phyloP scores from a whole-genome alignment of 2,797 vertebrate genomes.

The Tapera naevia region DNA sequence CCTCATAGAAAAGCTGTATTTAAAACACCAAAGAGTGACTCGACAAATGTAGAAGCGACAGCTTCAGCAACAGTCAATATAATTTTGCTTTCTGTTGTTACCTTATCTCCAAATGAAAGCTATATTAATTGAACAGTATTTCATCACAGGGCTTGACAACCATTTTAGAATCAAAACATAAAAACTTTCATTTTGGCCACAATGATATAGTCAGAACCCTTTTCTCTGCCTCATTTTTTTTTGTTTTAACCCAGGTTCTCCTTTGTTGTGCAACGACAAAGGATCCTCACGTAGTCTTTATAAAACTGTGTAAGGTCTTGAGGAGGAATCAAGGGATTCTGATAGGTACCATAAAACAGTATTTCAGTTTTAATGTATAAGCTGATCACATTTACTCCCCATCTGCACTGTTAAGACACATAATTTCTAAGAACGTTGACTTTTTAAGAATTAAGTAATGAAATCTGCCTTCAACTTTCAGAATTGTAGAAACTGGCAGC shows the following conservation, averaged over 20 bases:
- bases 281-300: neutral
- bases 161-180: neutral
- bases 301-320: accelerated
- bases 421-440: too few species aligned
- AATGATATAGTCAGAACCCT: neutral
- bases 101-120: neutral
- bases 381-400: neutral
- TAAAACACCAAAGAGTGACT: neutral
- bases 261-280: neutral
- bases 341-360: neutral
- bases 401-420: too few species aligned
- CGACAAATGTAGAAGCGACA: neutral
- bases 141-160: neutral
- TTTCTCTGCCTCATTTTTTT: neutral
- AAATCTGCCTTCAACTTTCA: neutral
- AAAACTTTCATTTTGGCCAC: neutral
- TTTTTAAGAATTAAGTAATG: neutral
- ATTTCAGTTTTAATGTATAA: neutral
- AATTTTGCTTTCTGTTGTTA: neutral
- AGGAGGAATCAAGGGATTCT: neutral
- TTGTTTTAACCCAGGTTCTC: neutral
- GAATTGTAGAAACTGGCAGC: neutral
- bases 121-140: neutral
- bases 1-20: neutral
- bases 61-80: neutral